Base-by-base conservation (phyloP, 1,140 invertebrate genomes). In the Zaprionus ornatus region DNA sequence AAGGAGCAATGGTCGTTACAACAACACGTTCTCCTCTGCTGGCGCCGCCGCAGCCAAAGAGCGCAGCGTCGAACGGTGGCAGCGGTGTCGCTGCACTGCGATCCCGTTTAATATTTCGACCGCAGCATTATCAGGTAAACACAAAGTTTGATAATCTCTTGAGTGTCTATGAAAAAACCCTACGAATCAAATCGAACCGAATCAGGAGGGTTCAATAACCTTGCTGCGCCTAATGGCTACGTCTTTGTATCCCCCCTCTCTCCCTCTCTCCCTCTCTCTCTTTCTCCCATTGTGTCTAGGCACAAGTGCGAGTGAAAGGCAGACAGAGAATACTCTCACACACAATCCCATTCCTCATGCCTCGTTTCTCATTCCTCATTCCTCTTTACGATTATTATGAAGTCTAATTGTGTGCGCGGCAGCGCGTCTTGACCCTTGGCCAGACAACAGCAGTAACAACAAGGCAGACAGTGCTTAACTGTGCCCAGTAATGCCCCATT, bases 101-200 rank as follows among this genome's bases (percentile, higher is more conserved):
- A 48, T 91, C 88, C 32, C 84, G 88, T 54, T 74, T 91, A 52
- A 90, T 91, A 79, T 91, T 79, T 73, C 88, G 90, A 55, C 82
- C 90, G 48, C 85, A 79, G 67, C 88, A 91, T 71, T 91, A 91
- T 91, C 88, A 91, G 88, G 88, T 91, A 91, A 91, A 68, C 62
- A n/a, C 15, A 68, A 59, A 2, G 6, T 55, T 66, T 52, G 35
- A 10, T 55, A 56, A 48, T 17, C 25, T 13, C 12, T 27, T 37
- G 17, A 55, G 45, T 45, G 48, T 27, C 62, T 42, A 12, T 25
- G 25, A 55, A 55, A 23, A 55, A 25, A 13, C 52, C 25, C 52
- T 55, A 25, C 25, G 13, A 55, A 55, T n/a, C 15, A 15, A 55
- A 55, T n/a, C 15, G 25, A 55, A 55, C 3, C 19, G 23, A 62